These are phyloP conservation scores for Gracilinanus agilis DNA, from an alignment of 2,113 vertebrate species.

Conservation along the genomic window DNA sequence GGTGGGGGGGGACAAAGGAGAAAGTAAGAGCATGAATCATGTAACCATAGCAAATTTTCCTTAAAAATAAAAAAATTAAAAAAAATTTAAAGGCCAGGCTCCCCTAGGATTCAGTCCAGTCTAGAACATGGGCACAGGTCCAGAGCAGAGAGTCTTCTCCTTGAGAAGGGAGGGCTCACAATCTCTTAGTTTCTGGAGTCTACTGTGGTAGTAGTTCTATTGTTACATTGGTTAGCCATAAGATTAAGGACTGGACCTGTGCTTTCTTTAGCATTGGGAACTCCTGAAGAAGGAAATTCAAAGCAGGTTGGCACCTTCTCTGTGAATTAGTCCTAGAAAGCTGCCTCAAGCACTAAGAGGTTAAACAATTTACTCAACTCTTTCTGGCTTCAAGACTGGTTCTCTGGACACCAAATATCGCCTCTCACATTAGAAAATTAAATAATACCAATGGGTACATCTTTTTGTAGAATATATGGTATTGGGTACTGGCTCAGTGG, in stretches of 20 bases:
- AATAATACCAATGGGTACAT: slow-evolving; percentile 41
- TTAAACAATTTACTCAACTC: not conserved
- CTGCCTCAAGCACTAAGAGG: not conserved
- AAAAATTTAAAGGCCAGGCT: no score
- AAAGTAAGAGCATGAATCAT: no score
- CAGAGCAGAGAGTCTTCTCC: not conserved
- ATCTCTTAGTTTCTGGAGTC: not conserved
- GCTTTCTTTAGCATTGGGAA: no score
- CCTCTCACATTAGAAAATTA: not conserved
- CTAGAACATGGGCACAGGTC: not conserved
- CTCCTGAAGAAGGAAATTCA: no score
- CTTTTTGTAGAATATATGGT: not conserved
- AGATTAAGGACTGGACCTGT: no score
- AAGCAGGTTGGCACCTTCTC: no score
- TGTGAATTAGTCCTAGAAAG: no score
- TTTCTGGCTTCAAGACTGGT: not conserved
- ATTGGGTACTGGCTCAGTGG: not conserved
- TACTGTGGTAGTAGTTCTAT: not conserved
- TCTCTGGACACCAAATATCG: not conserved
- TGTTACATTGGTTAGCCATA: not conserved
- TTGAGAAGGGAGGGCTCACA: not conserved
- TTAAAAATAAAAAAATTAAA: no score
- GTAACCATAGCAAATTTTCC: no score
- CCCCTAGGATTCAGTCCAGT: not conserved
- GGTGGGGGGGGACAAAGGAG: no score